These are phyloP conservation scores for Muricea muricata DNA, from an alignment of 92 coral and sea anemone genomes.

Conservation along the genomic window DNA sequence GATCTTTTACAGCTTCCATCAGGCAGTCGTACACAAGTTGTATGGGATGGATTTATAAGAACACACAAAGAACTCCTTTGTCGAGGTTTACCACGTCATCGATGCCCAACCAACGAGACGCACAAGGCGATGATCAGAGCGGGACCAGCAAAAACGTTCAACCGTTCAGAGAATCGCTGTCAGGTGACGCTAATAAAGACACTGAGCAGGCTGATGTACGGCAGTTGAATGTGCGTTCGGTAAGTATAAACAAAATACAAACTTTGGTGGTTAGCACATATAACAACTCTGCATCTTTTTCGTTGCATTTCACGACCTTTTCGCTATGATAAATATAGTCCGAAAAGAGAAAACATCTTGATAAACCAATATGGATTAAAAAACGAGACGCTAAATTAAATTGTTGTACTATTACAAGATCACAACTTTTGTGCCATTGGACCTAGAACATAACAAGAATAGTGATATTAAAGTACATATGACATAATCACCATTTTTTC, in stretches of 20 bases:
- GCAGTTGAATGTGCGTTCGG: constrained; percentile 27
- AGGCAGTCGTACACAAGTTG: not conserved
- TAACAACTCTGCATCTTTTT: too few relatives aligned
- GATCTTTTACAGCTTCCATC: not conserved
- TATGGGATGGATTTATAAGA: not conserved
- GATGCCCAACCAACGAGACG: not conserved
- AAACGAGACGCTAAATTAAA: too few relatives aligned
- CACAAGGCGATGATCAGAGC: not conserved
- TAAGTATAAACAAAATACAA: not conserved
- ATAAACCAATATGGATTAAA: too few relatives aligned
- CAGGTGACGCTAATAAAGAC: not conserved
- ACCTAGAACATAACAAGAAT: too few relatives aligned
- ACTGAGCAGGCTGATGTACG: not conserved
- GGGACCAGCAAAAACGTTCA: not conserved
- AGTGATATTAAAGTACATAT: too few relatives aligned
- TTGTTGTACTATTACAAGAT: too few relatives aligned
- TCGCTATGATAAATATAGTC: too few relatives aligned
- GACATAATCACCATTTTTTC: too few relatives aligned
- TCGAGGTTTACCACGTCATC: not conserved
- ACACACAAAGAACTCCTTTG: not conserved
- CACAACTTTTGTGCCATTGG: too few relatives aligned
- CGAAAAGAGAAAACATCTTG: too few relatives aligned
- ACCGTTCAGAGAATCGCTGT: not conserved
- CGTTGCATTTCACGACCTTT: too few relatives aligned
- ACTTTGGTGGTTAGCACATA: too few relatives aligned